phyloP scores from a whole-genome alignment of 2,888 invertebrate genomes.

The Lochmaea crataegi region DNA sequence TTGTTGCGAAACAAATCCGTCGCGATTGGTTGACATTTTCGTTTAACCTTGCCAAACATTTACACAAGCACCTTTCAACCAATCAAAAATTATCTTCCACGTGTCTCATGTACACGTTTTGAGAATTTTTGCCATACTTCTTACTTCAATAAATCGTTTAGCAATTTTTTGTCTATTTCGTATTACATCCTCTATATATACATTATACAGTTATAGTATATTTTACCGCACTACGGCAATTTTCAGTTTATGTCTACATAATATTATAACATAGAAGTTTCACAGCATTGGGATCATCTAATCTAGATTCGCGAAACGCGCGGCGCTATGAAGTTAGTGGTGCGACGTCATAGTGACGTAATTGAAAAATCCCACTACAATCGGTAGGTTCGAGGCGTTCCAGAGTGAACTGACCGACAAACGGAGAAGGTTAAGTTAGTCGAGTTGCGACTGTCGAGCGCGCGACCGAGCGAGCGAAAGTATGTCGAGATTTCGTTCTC shows the following conservation, averaged over 20 bases:
- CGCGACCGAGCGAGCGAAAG: not conserved
- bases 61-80: not conserved
- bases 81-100: not conserved
- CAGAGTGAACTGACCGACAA: conserved; percentile 60
- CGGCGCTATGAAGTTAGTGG: conserved; percentile 49
- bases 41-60: not conserved
- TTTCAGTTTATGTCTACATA: not conserved
- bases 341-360: conserved; percentile 57
- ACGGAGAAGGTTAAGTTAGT: conserved; percentile 59
- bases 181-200: not conserved
- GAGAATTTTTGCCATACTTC: too few relatives aligned
- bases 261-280: not conserved
- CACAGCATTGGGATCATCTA: not conserved
- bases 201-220: not conserved
- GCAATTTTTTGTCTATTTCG: not conserved
- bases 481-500: conserved; percentile 39
- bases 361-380: conserved; percentile 44
- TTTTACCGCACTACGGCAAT: not conserved
- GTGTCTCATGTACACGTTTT: not conserved
- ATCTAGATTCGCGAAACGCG: conserved; percentile 38
- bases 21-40: conserved; percentile 3
- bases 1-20: not conserved
- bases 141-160: too few relatives aligned
- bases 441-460: conserved; percentile 54
- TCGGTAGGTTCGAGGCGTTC: conserved; percentile 54